Base-by-base conservation (phyloP, 2,113 vertebrate species). In the Hippopotamus amphibius region DNA sequence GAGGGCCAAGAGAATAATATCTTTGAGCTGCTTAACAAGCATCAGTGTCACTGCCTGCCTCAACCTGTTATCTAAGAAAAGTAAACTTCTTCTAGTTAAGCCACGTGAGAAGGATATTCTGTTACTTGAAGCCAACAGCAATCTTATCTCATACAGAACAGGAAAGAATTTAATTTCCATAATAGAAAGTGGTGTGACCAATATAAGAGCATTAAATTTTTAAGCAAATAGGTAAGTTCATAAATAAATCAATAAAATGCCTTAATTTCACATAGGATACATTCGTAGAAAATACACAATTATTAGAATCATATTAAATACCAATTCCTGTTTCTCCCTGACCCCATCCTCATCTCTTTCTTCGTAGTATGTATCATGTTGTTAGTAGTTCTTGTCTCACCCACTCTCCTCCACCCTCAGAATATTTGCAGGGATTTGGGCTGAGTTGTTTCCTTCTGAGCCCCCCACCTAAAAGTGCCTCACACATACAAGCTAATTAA, bases 71-170 rank as follows among this genome's bases (percentile, higher is more conserved):
- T 21, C 50, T 69, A 65, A 81, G 65, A 69, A 59, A 71, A 69
- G 82, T 43, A 41, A 80, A 61, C 41, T 61, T 57, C 17, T 37
- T 59, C 17, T 43, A 90, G 24, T 37, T 65, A 86, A 81, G 19
- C 28, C 50, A 55, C 55, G 24, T 63, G 43, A 63, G 50, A 63
- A 69, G 41, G 53, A 33, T 74, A 59, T 72, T 77, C 30, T 88
- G 24, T 61, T 90, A 74, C 14, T 71, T 96, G 24, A 97, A 72
- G 43, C 13, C 63, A 92, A 88, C 28, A n/a, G 16, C n/a, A 81
- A 69, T 50, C 93, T 84, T 88, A 72, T 17, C 59, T 84, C 63
- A 50, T 28, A 77, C 3, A 76, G 17, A 96, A 59, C 10, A 85
- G 65, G 50, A 74, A 84, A 88, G 24, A 95, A 55, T 46, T 63